Conservation (phyloP, 2,113 vertebrate species). For the Hemiprocne comata region DNA sequence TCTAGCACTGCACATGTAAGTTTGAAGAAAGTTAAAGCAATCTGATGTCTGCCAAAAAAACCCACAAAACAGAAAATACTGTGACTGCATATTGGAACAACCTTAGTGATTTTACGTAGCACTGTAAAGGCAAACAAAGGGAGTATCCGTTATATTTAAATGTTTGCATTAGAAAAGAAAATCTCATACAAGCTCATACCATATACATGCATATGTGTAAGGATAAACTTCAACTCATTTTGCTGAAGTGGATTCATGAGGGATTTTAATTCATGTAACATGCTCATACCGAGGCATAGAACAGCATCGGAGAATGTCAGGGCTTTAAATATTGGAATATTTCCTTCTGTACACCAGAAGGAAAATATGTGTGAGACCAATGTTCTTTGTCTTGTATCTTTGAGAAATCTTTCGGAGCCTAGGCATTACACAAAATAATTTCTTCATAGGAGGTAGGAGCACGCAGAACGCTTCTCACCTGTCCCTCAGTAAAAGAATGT, state of each 20-base stretch:
- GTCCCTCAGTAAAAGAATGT: background rate
- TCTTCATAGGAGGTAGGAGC: background rate
- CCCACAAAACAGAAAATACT: constrained; percentile 4
- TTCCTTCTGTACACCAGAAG: background rate
- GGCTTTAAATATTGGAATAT: background rate
- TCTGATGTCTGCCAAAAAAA: background rate
- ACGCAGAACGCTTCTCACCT: background rate
- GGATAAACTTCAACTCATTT: background rate
- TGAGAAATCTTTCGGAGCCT: background rate
- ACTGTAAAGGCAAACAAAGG: background rate
- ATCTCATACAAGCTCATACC: background rate
- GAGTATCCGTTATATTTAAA: constrained; percentile 27
- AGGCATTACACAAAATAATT: background rate
- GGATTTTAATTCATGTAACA: background rate
- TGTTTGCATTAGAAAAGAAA: background rate
- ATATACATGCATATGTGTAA: background rate
- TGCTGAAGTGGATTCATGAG: background rate
- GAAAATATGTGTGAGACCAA: background rate
- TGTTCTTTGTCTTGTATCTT: background rate
- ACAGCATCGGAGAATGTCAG: background rate
- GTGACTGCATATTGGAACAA: background rate
- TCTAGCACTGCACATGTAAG: background rate
- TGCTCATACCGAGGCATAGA: background rate
- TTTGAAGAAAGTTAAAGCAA: background rate
- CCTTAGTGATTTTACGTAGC: background rate